Evolutionary conservation across 2,888 invertebrate genomes (phyloP).

Genomic region (Dicranocentrus wangi): DNA sequence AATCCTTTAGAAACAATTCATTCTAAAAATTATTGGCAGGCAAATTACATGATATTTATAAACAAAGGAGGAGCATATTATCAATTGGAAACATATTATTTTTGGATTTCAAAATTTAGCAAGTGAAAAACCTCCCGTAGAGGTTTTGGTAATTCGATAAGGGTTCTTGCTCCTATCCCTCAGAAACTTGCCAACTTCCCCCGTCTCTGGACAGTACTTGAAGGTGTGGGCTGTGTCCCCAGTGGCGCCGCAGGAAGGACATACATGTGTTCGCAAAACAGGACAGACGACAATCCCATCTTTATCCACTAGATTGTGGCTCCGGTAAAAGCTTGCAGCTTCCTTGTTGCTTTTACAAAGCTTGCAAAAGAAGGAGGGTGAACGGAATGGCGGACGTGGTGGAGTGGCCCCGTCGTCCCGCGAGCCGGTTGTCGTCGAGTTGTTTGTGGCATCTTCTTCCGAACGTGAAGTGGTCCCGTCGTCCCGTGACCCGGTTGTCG

Average conservation of each 20-base stretch:
- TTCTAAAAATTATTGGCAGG: too few relatives aligned
- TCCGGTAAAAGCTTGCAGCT: slow-evolving; percentile 8
- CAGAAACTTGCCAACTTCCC: not conserved
- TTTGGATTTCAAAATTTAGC: slow-evolving; percentile 9
- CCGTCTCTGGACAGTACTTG: slow-evolving; percentile 67
- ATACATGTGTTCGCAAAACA: slow-evolving; percentile 67
- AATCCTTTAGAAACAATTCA: too few relatives aligned
- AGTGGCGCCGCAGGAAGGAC: slow-evolving; percentile 70
- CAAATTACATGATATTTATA: too few relatives aligned
- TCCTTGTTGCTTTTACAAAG: slow-evolving; percentile 59
- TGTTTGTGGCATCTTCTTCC: too few relatives aligned
- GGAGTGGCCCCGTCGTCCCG: too few relatives aligned
- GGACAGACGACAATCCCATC: slow-evolving; percentile 70
- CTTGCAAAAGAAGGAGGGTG: slow-evolving; percentile 19
- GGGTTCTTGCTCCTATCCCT: not conserved
- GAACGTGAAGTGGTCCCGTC: too few relatives aligned
- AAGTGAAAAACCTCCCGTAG: slow-evolving; percentile 12
- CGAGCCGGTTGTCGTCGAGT: not conserved
- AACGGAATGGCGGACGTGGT: too few relatives aligned
- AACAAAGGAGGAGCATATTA: too few relatives aligned
- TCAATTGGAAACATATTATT: not conserved
- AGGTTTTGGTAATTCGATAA: not conserved
- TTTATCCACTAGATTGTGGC: slow-evolving; percentile 42
- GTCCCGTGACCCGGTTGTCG: too few relatives aligned
- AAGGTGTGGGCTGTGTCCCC: slow-evolving; percentile 73